Percentiles rank a stretch among this genome's conserved stretches.
These are phyloP conservation scores for Pomatostomus ruficeps DNA, from an alignment of 2,113 vertebrate species.

Conservation along the genomic window DNA sequence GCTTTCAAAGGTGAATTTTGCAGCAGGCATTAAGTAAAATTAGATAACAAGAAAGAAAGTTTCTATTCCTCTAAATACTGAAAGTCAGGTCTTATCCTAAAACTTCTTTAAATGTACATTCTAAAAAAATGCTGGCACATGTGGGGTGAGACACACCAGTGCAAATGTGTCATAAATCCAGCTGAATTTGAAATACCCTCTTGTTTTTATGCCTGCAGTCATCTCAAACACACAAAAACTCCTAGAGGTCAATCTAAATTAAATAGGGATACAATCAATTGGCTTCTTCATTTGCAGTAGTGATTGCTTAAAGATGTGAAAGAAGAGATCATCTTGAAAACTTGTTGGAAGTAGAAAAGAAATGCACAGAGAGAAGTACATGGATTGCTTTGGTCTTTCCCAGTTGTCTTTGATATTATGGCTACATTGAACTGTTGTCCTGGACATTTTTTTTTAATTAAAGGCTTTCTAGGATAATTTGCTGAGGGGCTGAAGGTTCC, in stretches of 20 bases:
- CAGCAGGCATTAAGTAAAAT: not conserved
- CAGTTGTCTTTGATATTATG: not conserved
- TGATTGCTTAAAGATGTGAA: not conserved
- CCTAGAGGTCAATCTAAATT: not conserved
- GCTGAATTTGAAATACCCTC: not conserved
- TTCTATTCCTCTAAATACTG: not conserved
- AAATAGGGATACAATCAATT: not conserved
- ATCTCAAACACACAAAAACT: not conserved
- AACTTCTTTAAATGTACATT: not conserved
- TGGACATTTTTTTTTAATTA: not conserved
- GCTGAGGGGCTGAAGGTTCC: not conserved
- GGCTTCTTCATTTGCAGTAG: not conserved
- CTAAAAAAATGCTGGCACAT: not conserved
- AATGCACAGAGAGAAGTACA: not conserved
- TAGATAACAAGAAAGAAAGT: not conserved
- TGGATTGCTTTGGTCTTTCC: not conserved
- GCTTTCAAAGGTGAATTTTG: not conserved
- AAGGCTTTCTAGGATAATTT: not conserved
- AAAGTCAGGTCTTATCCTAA: not conserved
- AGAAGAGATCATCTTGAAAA: not conserved
- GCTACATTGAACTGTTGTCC: not conserved
- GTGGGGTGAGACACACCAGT: not conserved
- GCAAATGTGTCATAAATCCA: not conserved
- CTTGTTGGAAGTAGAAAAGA: not conserved
- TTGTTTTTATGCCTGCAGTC: not conserved